A percentile compares a stretch with the other conserved stretches of the same genome.
Evolutionary conservation across 30 jellyfish, hydroid and myxozoan species (phyloP).

Genomic region (Catostylus mosaicus): DNA sequence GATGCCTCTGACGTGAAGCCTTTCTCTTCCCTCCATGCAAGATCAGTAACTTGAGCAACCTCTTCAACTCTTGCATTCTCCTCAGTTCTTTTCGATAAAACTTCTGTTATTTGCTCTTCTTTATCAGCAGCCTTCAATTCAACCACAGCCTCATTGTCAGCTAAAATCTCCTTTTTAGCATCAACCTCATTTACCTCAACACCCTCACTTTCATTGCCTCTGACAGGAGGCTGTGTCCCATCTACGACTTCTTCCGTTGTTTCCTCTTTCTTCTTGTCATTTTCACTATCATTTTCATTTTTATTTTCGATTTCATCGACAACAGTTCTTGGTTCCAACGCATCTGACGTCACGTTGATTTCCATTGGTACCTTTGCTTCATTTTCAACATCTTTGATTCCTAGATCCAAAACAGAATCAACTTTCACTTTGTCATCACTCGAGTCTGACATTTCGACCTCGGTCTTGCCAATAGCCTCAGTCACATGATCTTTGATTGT

Average conservation of each 20-base stretch:
- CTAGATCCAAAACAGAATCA: not conserved
- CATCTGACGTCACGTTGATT: not conserved
- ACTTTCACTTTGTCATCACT: too few relatives aligned
- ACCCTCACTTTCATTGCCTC: not conserved
- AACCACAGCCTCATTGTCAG: constrained; percentile 2
- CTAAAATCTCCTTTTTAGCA: not conserved
- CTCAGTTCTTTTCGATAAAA: not conserved
- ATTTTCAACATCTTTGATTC: not conserved
- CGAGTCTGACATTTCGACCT: not conserved
- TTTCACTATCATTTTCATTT: not conserved
- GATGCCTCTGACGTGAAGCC: constrained; percentile 31
- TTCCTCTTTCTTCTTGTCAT: not conserved
- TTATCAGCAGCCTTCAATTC: not conserved
- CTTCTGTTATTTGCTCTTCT: not conserved
- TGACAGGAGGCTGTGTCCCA: not conserved
- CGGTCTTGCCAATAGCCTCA: not conserved
- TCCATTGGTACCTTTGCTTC: not conserved
- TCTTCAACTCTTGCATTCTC: not conserved
- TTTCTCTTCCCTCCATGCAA: constrained; percentile 39
- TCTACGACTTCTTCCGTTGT: not conserved
- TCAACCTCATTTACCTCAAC: constrained; percentile 9
- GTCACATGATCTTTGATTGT: not conserved
- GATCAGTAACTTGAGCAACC: not conserved
- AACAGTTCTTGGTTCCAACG: not conserved
- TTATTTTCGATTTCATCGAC: not conserved